A percentile compares a stretch with the other conserved stretches of the same genome.
Conservation (phyloP, 2,113 vertebrate genomes). For the Lagopus leucura region DNA sequence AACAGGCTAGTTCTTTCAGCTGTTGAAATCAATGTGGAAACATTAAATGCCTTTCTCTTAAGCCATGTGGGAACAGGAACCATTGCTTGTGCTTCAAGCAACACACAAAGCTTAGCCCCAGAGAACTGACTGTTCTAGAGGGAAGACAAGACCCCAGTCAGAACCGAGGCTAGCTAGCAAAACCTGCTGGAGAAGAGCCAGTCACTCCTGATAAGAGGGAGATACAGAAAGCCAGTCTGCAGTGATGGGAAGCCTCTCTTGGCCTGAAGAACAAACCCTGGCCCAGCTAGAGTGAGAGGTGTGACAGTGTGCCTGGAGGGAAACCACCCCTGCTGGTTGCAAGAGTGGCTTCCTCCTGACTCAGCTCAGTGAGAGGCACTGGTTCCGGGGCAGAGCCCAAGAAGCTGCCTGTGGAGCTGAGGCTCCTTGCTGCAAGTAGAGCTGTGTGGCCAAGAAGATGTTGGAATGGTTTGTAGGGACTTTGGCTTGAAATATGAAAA, state of each 20-base stretch:
- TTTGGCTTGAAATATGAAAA: not conserved
- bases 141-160: not conserved
- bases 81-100: not conserved
- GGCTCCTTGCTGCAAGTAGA: not conserved
- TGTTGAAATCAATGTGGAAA: not conserved
- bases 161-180: not conserved
- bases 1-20: not conserved
- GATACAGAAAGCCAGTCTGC: rapidly evolving
- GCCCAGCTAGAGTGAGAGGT: not conserved
- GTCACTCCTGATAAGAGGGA: not conserved
- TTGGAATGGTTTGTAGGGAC: not conserved
- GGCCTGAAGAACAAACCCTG: not conserved
- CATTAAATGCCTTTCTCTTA: not conserved
- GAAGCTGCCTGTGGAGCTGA: not conserved
- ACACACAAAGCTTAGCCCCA: not conserved
- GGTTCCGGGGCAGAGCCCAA: rapidly evolving
- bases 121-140: not conserved
- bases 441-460: not conserved
- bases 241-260: not conserved
- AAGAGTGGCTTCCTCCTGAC: not conserved
- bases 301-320: not conserved
- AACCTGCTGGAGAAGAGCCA: not conserved
- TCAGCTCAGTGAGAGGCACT: not conserved
- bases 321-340: not conserved
- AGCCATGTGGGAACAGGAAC: not conserved